Base-by-base conservation (phyloP, 2,797 vertebrate species). In the Coendou prehensilis region DNA sequence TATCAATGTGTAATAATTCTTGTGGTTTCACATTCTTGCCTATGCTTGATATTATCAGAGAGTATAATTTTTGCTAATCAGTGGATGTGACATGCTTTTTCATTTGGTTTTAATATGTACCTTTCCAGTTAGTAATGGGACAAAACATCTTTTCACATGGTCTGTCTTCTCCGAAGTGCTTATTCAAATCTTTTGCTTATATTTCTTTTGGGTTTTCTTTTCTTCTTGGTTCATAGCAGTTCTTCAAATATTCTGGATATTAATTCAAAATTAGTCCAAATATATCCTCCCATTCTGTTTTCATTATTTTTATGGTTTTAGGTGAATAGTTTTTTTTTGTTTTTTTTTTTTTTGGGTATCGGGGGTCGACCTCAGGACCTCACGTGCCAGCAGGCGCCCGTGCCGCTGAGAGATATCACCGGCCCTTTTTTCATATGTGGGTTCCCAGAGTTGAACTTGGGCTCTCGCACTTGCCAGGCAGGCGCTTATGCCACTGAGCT, bases 51-150 rank as follows among this genome's bases (percentile, higher is more conserved):
- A 83, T 88, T 84, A 80, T 50, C 13, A 71, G 56, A 75, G 6
- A 81, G 9, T 75, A 64, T 83, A 52, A 22, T 88, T 95, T 95
- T 96, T 95, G 73, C 81, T 92, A 41, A 73, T 76, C 22, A 54
- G 8, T 89, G 63, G 20, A 30, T 61, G 47, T 81, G 50, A 84
- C 64, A 37, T 67, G 20, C 30, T 93, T 92, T 94, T 45, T 93
- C n/a, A 93, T 83, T 97, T 92, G 52, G 28, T 91, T 97, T 76
- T 91, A 94, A 56, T 69, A 80, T 69, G 17, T 4, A 78, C 17
- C 85, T 94, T 93, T 78, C 57, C 30, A 76, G 28, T 61, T 83
- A 79, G 17, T 61, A 89, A 75, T 83, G 57, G 93, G 22, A 8
- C 41, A 95, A 61, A 96, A 84, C 78, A 87, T 93, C 17, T 87